Evolutionary conservation across 2,797 vertebrate genomes (phyloP).

Genomic region (Mus caroli): DNA sequence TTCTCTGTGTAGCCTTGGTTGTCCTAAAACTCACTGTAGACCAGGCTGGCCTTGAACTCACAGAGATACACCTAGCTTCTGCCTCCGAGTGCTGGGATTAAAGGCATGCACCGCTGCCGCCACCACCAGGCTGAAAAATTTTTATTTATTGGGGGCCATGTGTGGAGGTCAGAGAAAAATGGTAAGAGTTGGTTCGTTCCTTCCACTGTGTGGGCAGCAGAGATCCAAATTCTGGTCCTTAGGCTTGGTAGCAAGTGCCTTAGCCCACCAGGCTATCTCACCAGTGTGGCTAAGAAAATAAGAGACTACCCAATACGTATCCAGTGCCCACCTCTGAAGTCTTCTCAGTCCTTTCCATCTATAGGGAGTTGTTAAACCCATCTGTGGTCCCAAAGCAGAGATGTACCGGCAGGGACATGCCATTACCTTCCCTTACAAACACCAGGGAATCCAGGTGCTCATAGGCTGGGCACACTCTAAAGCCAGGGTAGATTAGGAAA

Average conservation of each 20-base stretch:
- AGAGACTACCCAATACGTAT: accelerated
- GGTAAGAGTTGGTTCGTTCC: background rate
- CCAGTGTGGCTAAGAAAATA: background rate
- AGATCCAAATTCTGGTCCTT: background rate
- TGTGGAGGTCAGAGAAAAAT: background rate
- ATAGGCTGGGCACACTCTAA: accelerated
- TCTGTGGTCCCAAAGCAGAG: accelerated
- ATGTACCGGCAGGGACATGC: background rate
- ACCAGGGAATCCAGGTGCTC: accelerated
- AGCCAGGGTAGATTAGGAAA: background rate
- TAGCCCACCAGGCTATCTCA: background rate
- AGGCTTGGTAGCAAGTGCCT: background rate
- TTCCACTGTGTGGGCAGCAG: background rate
- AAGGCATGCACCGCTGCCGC: accelerated
- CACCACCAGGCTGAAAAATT: background rate
- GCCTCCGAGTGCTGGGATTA: background rate
- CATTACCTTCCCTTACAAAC: accelerated
- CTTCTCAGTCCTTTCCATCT: background rate
- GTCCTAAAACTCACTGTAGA: background rate
- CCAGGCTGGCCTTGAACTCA: background rate
- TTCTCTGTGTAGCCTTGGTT: background rate
- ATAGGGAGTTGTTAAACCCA: background rate
- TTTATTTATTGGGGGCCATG: background rate
- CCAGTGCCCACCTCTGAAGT: accelerated
- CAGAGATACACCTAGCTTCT: background rate